Percentiles rank a stretch among this genome's conserved stretches.
Evolutionary conservation across 2,888 invertebrate species (phyloP).

Genomic region (Latrodectus elegans): DNA sequence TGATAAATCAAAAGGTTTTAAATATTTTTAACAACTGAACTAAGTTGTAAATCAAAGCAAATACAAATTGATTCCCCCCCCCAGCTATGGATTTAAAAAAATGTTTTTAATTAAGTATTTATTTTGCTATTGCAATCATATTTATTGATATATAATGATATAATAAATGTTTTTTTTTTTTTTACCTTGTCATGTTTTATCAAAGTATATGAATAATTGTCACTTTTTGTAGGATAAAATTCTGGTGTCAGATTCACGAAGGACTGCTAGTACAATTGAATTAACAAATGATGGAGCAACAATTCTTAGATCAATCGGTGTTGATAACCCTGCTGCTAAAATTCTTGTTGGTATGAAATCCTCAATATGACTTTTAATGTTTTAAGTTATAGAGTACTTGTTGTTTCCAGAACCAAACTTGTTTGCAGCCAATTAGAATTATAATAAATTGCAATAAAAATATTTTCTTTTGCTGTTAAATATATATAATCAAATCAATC

Average conservation of each 20-base stretch:
- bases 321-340: conserved; percentile 99
- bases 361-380: neutral
- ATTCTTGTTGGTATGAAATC: conserved; percentile 83
- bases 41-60: no score
- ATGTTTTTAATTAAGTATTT: neutral
- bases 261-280: conserved; percentile 81
- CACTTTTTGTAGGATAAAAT: conserved; percentile 77
- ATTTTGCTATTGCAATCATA: neutral
- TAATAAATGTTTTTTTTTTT: neutral
- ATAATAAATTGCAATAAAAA: neutral
- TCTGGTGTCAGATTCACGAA: conserved; percentile 74
- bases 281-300: conserved; percentile 99
- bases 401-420: neutral
- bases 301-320: conserved; percentile 94
- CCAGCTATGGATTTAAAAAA: no score
- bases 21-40: no score
- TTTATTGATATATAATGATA: neutral
- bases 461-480: neutral
- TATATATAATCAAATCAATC: no score
- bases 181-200: neutral
- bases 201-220: neutral
- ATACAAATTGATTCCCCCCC: no score
- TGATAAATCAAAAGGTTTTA: no score
- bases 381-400: neutral
- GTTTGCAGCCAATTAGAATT: neutral